Evolutionary conservation across 2,113 vertebrate species (phyloP).

Genomic region (Heteronetta atricapilla): DNA sequence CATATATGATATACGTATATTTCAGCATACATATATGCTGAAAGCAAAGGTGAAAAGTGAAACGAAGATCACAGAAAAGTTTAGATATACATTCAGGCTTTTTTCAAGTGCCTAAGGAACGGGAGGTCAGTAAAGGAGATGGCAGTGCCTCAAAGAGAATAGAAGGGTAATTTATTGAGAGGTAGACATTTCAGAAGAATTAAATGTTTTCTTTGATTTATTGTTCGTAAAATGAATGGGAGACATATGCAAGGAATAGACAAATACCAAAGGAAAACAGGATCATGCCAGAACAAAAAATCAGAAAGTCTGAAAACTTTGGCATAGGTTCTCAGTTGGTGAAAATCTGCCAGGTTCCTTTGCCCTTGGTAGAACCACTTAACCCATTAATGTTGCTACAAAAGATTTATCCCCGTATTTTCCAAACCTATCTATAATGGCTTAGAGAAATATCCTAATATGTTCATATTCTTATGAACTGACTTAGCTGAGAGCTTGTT

Average conservation of each 20-base stretch:
- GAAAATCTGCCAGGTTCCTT: conserved; percentile 9
- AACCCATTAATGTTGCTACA: neutral
- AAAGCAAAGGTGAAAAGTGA: conserved; percentile 61
- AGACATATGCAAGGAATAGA: conserved; percentile 5
- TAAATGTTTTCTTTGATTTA: conserved; percentile 63
- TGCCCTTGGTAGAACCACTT: conserved; percentile 15
- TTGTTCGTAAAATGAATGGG: conserved; percentile 40
- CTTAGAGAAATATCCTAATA: neutral
- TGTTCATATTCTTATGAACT: neutral
- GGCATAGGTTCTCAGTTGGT: neutral
- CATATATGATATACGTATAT: too few relatives aligned
- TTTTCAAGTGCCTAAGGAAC: conserved; percentile 50
- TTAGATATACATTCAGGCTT: conserved; percentile 56
- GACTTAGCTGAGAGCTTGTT: neutral
- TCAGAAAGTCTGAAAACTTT: neutral
- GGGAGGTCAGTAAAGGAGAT: conserved; percentile 22
- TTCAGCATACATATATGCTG: neutral
- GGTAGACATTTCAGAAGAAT: neutral
- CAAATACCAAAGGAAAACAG: conserved; percentile 24
- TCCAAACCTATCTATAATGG: neutral
- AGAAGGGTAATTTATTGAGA: conserved; percentile 51
- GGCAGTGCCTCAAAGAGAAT: neutral
- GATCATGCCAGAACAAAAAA: neutral
- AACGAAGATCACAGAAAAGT: conserved; percentile 55
- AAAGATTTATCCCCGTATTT: neutral